Evolutionary conservation across 2,113 vertebrate species (phyloP).

Genomic region (Solenodon paradoxus): DNA sequence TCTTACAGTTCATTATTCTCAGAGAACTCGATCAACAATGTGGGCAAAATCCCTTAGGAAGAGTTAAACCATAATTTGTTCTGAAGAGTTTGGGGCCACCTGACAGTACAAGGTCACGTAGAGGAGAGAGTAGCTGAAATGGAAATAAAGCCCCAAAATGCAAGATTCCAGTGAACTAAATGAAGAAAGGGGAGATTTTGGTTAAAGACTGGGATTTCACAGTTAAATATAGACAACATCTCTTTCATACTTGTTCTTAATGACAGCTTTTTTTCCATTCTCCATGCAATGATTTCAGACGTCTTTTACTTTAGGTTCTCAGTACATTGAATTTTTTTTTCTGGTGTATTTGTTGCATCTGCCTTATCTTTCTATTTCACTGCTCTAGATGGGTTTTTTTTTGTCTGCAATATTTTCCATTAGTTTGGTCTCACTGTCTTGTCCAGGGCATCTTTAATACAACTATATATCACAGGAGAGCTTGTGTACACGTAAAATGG

Average conservation of each 20-base stretch:
- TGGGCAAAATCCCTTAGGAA: not conserved
- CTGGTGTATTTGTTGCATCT: not conserved
- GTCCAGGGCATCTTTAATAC: not conserved
- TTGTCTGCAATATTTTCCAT: not conserved
- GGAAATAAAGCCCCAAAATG: not conserved
- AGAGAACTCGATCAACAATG: not conserved
- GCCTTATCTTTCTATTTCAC: not conserved
- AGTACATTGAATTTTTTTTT: not conserved
- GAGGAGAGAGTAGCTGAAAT: not conserved
- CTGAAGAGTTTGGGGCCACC: not conserved
- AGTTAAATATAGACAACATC: not conserved
- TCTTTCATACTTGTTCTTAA: constrained; percentile 18
- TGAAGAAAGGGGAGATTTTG: not conserved
- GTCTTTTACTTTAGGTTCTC: not conserved
- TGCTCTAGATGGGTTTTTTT: not conserved
- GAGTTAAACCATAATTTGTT: not conserved
- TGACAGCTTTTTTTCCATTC: not conserved
- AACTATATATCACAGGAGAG: not conserved
- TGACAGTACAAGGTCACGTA: not conserved
- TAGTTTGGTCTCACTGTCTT: constrained; percentile 7
- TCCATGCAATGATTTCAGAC: not conserved
- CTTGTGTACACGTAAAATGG: not conserved
- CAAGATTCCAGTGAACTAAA: not conserved
- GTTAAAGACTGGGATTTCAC: not conserved
- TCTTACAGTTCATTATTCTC: not conserved